Conservation (phyloP, 2,888 invertebrate species). For the Anthoptus insignis region DNA sequence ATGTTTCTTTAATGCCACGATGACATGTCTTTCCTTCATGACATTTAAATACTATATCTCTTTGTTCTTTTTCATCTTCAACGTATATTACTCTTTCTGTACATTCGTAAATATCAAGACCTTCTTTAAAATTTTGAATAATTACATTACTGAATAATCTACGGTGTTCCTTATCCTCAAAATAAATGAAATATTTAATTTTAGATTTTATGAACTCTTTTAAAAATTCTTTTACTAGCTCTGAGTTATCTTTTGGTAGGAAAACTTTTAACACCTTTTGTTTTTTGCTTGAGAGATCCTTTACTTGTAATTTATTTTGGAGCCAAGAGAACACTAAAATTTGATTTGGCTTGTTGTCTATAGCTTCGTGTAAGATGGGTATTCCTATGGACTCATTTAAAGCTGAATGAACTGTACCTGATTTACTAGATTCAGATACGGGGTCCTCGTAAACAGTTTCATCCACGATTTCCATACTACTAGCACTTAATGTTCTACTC, state of each 20-base stretch:
- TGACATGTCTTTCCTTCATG: constrained; percentile 37
- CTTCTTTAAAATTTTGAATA: too few relatives aligned
- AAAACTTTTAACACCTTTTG: constrained; percentile 34
- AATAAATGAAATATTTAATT: constrained; percentile 46
- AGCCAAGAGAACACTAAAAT: constrained; percentile 33
- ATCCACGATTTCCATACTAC: too few relatives aligned
- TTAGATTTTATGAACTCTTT: constrained; percentile 33
- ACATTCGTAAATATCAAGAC: constrained; percentile 47
- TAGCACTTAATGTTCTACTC: too few relatives aligned
- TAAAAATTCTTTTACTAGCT: constrained; percentile 40
- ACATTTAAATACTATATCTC: constrained; percentile 29
- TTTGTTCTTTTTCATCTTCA: constrained; percentile 32
- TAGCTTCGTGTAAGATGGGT: constrained; percentile 32
- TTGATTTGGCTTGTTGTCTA: constrained; percentile 44
- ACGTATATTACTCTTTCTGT: constrained; percentile 45
- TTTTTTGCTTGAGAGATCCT: constrained; percentile 20
- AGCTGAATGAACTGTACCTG: too few relatives aligned
- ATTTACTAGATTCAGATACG: too few relatives aligned
- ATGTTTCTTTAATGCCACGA: constrained; percentile 36
- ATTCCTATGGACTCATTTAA: too few relatives aligned
- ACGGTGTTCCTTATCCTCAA: constrained; percentile 25
- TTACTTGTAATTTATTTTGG: constrained; percentile 17
- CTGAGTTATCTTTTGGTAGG: constrained; percentile 27
- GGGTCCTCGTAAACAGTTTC: too few relatives aligned
- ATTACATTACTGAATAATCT: too few relatives aligned